These are phyloP conservation scores for Diadema setosum DNA, from an alignment of 35 echinoderm and acorn worm species.

Conservation along the genomic window DNA sequence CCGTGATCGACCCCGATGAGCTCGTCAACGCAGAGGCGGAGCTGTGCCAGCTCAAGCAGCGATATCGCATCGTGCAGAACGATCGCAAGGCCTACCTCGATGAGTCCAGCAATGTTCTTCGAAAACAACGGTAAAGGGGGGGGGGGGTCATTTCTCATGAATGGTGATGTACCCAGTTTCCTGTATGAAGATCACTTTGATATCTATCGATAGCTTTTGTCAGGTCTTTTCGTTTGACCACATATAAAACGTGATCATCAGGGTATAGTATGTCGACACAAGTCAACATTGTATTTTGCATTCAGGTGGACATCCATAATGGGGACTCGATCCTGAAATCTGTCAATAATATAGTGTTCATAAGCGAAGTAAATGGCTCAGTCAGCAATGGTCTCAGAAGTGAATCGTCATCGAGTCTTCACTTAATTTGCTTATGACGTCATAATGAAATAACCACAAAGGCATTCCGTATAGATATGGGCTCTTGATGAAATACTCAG, in stretches of 20 bases:
- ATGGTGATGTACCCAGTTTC: neutral
- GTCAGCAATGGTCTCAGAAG: no score
- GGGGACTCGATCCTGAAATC: no score
- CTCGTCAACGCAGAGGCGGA: slow-evolving; percentile 17
- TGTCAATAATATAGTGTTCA: no score
- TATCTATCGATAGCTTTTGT: neutral
- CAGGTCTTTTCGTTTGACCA: neutral
- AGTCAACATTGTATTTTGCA: neutral
- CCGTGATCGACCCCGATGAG: neutral
- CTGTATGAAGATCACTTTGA: neutral
- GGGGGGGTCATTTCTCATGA: neutral
- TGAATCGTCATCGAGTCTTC: no score
- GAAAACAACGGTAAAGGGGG: slow-evolving; percentile 34
- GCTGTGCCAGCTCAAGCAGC: neutral
- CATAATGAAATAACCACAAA: no score
- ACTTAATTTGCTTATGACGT: no score
- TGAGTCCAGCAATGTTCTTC: slow-evolving; percentile 28
- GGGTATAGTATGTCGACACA: neutral
- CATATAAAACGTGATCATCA: neutral
- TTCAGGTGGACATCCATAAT: neutral
- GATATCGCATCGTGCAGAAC: slow-evolving; percentile 21
- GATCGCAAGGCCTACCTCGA: slow-evolving; percentile 36
- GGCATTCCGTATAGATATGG: no score
- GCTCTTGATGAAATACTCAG: no score
- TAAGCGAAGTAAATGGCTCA: no score